A percentile compares a stretch with the other conserved stretches of the same genome.
Evolutionary conservation across 2,113 vertebrate genomes (phyloP).

Genomic region (Myrmophylax atrothorax): DNA sequence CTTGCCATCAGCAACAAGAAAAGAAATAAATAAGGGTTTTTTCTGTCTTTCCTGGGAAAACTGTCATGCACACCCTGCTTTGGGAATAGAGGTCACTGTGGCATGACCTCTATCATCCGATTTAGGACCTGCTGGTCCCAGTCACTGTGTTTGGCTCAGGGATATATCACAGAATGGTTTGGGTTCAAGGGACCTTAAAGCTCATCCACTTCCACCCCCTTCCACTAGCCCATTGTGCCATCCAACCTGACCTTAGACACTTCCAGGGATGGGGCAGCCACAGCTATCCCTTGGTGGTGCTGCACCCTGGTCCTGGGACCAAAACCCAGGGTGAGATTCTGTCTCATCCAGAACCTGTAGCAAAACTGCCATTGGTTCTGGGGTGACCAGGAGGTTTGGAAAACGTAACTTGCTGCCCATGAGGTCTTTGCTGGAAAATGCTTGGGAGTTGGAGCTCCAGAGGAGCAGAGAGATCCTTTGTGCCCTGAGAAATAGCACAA

Average conservation of each 20-base stretch:
- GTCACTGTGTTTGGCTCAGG: too few species aligned
- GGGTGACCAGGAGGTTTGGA: background rate
- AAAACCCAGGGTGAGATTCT: background rate
- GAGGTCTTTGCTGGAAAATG: background rate
- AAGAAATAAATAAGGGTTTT: background rate
- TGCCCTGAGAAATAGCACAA: rapidly evolving
- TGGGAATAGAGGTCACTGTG: background rate
- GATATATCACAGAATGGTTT: background rate
- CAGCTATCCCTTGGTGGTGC: background rate
- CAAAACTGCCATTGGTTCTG: rapidly evolving
- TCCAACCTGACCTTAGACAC: background rate
- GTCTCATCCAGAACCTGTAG: background rate
- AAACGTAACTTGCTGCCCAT: rapidly evolving
- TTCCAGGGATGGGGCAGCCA: background rate
- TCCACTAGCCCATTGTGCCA: rapidly evolving
- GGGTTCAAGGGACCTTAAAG: background rate
- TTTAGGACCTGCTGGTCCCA: background rate
- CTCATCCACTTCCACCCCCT: background rate
- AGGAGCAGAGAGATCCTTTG: background rate
- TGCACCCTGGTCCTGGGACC: background rate
- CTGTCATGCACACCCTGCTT: background rate
- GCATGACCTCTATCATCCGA: rapidly evolving
- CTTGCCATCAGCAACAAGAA: background rate
- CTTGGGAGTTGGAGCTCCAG: background rate
- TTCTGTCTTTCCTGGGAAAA: background rate